Evolutionary conservation across 2,888 invertebrate species (phyloP).

Genomic region (Toxonevra muliebris): DNA sequence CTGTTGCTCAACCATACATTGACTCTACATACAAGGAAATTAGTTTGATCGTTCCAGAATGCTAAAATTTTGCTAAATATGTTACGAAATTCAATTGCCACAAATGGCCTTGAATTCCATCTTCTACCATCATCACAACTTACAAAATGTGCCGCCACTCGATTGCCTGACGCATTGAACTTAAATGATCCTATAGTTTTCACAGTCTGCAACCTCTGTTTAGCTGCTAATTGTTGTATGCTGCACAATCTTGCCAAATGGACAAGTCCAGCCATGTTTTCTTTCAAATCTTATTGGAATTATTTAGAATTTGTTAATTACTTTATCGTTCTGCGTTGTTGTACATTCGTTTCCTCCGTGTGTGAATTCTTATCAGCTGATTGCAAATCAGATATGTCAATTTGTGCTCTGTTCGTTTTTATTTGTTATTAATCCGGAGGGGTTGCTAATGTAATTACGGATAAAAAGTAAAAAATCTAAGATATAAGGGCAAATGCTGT

Average conservation of each 20-base stretch:
- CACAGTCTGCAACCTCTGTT: slow-evolving; percentile 37
- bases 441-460: no score
- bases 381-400: background rate
- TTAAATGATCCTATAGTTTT: slow-evolving; percentile 36
- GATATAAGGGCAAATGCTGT: no score
- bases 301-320: background rate
- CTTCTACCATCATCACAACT: slow-evolving; percentile 28
- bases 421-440: no score
- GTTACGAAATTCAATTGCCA: slow-evolving; percentile 50
- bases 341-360: background rate
- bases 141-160: slow-evolving; percentile 41
- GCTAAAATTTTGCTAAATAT: slow-evolving; percentile 11
- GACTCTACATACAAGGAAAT: background rate
- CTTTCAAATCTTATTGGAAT: no score
- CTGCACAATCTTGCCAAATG: slow-evolving; percentile 56
- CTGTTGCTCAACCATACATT: slow-evolving; percentile 46
- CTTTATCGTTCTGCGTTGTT: background rate
- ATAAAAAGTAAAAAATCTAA: no score
- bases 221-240: slow-evolving; percentile 40
- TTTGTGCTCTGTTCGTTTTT: no score
- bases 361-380: slow-evolving; percentile 1
- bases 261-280: slow-evolving; percentile 58
- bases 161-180: slow-evolving; percentile 38
- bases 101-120: slow-evolving; percentile 30
- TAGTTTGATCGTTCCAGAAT: background rate